Evolutionary conservation across 2,113 vertebrate genomes (phyloP), one percentile per base, ranked within the genome.

Genomic region (Silurus meridionalis): DNA sequence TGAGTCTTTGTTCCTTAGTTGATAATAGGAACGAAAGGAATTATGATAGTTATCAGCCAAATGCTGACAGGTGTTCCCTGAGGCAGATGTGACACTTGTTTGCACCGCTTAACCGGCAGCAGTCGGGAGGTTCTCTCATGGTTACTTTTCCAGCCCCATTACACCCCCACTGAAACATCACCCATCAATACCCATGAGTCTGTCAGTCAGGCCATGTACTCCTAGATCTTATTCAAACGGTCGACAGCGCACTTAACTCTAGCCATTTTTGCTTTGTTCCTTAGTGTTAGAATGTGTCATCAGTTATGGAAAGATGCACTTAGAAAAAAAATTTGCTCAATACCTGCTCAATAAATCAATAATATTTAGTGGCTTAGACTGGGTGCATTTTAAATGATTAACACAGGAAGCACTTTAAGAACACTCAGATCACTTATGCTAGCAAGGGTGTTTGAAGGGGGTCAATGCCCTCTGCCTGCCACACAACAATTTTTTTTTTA

Each of bases 1-100:
- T 58, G 86, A 89, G 91, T 88, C 84, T 94, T 90, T 88, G 83
- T 89, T 90, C 89, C 90, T 82, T 92, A 92, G 92, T 91, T 89
- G 87, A 90, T 90, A 89, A 90, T 90, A 89, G 88, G 85, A 93
- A 91, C 90, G 90, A 72, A 90, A 90, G 86, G 89, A 92, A 93
- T 92, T 90, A 89, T 86, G 57, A 81, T 75, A 86, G 85, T 60
- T 79, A 79, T 79, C 77, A 79, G 77, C 15, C 77, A 37, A 79
- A 58, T 9, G 77, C 25, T 79, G 55, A 15, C 77, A 79, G 77
- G 55, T 79, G 7, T 79, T 79, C 55, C 25, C 77, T 19, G 15
- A 58, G 77, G 77, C 28, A 79, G 77, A 75, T 3, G 21, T 23
- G 48, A 58, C 77, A 58, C 83, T 61, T 55, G 52, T 77, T 67